Percentiles rank a stretch among this genome's conserved stretches.
phyloP scores from a whole-genome alignment of 2,888 invertebrate genomes.

The Drosophila affinis region DNA sequence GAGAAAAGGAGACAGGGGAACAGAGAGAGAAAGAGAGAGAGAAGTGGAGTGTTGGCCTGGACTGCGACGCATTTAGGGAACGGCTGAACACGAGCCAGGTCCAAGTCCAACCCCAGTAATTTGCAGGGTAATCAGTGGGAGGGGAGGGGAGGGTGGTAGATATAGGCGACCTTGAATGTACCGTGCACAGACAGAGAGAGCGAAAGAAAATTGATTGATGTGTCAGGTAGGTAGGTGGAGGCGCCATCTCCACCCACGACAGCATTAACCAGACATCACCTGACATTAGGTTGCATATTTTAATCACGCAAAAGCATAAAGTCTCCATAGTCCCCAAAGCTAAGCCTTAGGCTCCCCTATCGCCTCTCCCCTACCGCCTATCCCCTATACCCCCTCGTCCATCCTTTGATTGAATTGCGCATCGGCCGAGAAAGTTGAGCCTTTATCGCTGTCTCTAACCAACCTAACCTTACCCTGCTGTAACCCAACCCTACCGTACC shows the following conservation, averaged over 20 bases:
- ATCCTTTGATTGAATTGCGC: slow-evolving; percentile 47
- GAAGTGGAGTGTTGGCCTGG: slow-evolving; percentile 5
- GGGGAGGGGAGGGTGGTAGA: neutral
- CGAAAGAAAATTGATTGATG: slow-evolving; percentile 34
- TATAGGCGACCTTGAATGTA: slow-evolving; percentile 56
- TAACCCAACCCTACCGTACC: slow-evolving; percentile 39
- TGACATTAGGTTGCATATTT: slow-evolving; percentile 30
- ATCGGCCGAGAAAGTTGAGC: slow-evolving; percentile 12
- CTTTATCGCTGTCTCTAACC: neutral
- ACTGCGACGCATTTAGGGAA: slow-evolving; percentile 59
- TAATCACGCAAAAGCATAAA: slow-evolving; percentile 6
- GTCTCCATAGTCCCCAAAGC: neutral
- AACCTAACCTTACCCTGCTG: neutral
- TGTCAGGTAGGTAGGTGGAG: neutral
- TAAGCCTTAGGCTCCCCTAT: no score
- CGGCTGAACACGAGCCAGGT: neutral
- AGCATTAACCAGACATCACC: slow-evolving; percentile 17
- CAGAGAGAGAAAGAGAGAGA: neutral
- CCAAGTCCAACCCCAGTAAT: slow-evolving; percentile 35
- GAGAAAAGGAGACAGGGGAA: slow-evolving; percentile 3
- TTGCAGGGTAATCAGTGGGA: slow-evolving; percentile 45
- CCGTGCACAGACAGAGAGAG: slow-evolving; percentile 1
- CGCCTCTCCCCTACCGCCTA: no score
- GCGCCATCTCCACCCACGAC: neutral
- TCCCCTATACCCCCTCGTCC: neutral